Conservation (phyloP, 92 coral and sea anemone species). For the Virgularia gustaviana region DNA sequence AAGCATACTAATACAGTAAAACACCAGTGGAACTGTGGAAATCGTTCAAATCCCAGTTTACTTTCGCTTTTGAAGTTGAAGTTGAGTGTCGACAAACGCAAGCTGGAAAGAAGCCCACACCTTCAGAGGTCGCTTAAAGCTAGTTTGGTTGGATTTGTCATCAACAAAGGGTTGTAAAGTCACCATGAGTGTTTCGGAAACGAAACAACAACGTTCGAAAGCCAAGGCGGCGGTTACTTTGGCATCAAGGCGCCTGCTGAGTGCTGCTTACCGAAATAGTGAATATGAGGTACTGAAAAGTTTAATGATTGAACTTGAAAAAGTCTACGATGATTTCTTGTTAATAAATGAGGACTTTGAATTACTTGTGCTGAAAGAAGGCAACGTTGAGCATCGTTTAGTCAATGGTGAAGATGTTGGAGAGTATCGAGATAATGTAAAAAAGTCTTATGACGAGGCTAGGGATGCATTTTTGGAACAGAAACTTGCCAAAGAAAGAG, state of each 20-base stretch:
- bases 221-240: conserved; percentile 34
- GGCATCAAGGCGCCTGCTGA: conserved; percentile 39
- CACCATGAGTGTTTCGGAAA: conserved; percentile 32
- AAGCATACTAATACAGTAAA: neutral
- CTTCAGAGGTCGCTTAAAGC: no score
- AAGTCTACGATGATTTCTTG: conserved; percentile 50
- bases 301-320: conserved; percentile 49
- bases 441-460: conserved; percentile 42
- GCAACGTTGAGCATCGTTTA: conserved; percentile 38
- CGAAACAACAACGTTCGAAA: conserved; percentile 47
- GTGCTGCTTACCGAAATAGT: conserved; percentile 36
- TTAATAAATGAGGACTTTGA: conserved; percentile 45
- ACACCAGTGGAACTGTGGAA: neutral
- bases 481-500: neutral
- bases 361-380: conserved; percentile 41
- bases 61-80: neutral
- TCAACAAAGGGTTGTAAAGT: no score
- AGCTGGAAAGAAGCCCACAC: neutral
- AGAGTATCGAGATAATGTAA: conserved; percentile 36
- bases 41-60: neutral
- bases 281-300: conserved; percentile 43
- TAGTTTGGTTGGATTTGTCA: no score
- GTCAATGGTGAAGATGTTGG: conserved; percentile 48
- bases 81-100: neutral
- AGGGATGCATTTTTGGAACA: conserved; percentile 21